These are phyloP conservation scores for Eurypyga helias DNA, from an alignment of 2,113 vertebrate species.

Conservation along the genomic window DNA sequence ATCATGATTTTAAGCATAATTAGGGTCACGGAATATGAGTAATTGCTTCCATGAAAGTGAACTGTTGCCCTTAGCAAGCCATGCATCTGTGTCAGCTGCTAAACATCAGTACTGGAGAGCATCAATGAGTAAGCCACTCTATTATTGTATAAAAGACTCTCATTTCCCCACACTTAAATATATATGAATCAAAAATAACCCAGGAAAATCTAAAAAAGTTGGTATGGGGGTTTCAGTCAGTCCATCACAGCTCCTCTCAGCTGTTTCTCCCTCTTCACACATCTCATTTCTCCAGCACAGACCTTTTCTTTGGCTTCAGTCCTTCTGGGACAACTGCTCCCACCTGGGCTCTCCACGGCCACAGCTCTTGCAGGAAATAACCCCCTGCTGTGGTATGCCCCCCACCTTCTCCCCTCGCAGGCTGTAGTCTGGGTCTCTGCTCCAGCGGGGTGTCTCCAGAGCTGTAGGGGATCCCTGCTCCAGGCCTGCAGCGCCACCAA, in stretches of 20 bases:
- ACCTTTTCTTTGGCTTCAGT: no score
- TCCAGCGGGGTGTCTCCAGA: not conserved
- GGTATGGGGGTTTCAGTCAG: accelerated
- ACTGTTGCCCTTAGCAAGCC: not conserved
- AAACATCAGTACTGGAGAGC: not conserved
- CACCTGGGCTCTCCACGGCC: not conserved
- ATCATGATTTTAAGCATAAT: not conserved
- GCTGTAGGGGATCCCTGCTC: not conserved
- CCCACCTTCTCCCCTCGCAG: no score
- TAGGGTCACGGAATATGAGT: not conserved
- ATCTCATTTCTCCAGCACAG: accelerated
- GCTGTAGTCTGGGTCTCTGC: not conserved
- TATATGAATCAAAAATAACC: not conserved
- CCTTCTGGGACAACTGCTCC: no score
- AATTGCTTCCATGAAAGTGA: not conserved
- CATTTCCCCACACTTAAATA: not conserved
- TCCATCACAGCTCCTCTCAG: not conserved
- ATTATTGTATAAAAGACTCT: not conserved
- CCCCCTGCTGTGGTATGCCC: not conserved
- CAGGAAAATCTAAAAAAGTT: not conserved
- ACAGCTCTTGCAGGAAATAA: not conserved
- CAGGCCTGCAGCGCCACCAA: not conserved
- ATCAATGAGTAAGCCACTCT: not conserved
- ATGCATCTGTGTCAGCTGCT: not conserved
- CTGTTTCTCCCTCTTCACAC: accelerated